Base-by-base conservation (phyloP, 2,888 invertebrate species). In the Lordiphosa fenestrarum region DNA sequence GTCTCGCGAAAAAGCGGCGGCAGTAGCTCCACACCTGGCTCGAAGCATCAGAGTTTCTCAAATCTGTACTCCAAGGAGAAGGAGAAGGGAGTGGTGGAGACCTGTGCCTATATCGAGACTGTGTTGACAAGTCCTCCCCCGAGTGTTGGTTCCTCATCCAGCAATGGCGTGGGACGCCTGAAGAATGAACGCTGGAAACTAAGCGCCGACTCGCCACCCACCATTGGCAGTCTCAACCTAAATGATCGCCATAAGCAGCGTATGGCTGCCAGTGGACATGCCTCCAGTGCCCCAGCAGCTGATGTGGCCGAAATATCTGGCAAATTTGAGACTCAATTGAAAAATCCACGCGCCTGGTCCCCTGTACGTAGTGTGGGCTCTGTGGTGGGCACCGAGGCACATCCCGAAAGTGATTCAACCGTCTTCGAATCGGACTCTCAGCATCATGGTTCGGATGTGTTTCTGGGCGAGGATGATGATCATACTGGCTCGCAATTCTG, bases 361-460 rank as follows among this genome's bases (percentile, higher is more conserved):
- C 96, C 96, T 13, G 95, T 95, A n/a, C 92, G 95, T 68, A 95
- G 95, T 85, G 95, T 95, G 6, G 96, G 96, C 7, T 95, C 95
- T 21, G 94, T 95, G 47, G 93, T 92, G 2, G 95, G 95, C 2
- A 94, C 94, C 82, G 95, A 96, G 89, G 95, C 94, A n/a, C 95
- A 95, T 87, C 95, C 95, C 3, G 95, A 95, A 86, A 94, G 94
- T 67, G 95, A 95, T 86, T 94, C 95, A 49, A 93, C 94, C 83
- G 93, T 95, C 7, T 95, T 95, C 88, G 94, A 94, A 91, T 92
- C 94, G 4, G 95, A 93, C 73, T 91, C 91, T 7, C 91, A 91
- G 38, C 91, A 92, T 48, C 91, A 92, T 49, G 93, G 95, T 83
- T 95, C 95, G 3, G 95, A 94, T 56, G 93, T 95, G 85, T 95